Conservation (phyloP, 2,888 invertebrate species). For the Crematogaster levior region DNA sequence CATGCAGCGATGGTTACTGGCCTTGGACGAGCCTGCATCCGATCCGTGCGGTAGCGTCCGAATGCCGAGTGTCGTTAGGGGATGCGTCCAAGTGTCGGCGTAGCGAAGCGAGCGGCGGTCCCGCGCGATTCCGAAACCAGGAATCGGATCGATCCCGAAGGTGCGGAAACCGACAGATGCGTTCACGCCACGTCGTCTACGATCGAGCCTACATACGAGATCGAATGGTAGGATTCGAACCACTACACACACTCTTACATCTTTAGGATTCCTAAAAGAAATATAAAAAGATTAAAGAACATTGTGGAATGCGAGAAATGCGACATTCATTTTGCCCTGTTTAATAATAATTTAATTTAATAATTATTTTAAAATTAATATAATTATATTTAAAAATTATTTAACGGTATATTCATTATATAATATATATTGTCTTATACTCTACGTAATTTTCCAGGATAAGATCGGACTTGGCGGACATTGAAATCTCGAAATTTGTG, state of each 20-base stretch:
- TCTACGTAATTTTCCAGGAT: slow-evolving; percentile 75
- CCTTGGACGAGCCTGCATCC: slow-evolving; percentile 80
- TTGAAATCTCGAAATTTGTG: slow-evolving; percentile 76
- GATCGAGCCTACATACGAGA: slow-evolving; percentile 65
- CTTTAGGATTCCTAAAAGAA: background rate
- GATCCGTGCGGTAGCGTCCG: slow-evolving; percentile 75
- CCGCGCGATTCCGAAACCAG: slow-evolving; percentile 52
- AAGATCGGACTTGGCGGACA: slow-evolving; percentile 78
- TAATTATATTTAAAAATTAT: too few relatives aligned
- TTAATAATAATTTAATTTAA: too few relatives aligned
- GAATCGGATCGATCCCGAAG: slow-evolving; percentile 61
- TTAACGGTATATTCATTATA: background rate
- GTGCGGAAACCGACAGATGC: slow-evolving; percentile 49
- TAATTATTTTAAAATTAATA: too few relatives aligned
- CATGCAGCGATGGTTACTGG: slow-evolving; percentile 79
- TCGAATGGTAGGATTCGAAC: slow-evolving; percentile 73
- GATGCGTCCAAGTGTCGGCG: slow-evolving; percentile 71
- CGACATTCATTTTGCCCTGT: background rate
- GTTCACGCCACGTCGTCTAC: slow-evolving; percentile 65
- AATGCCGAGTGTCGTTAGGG: slow-evolving; percentile 65
- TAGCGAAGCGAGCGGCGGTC: slow-evolving; percentile 70
- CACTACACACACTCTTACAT: too few relatives aligned
- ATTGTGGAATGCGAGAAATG: background rate
- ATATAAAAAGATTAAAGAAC: background rate
- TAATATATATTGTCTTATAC: too few relatives aligned